A percentile compares a stretch with the other conserved stretches of the same genome.
phyloP scores from a whole-genome alignment of 2,888 invertebrate species.

The Eustalomyia histrio region DNA sequence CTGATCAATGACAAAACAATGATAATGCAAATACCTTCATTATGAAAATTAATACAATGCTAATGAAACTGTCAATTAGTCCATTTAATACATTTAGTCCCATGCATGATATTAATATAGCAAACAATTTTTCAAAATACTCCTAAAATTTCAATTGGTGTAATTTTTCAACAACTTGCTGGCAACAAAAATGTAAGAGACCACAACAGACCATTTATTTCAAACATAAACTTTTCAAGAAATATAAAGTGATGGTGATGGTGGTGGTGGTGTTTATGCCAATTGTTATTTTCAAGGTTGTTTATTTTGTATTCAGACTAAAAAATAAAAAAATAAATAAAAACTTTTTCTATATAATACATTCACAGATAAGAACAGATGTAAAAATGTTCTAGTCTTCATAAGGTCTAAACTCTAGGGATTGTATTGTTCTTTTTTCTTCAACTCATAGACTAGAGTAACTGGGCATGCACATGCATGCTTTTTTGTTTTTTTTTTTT shows the following conservation, averaged over 20 bases:
- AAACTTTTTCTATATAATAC: constrained; percentile 44
- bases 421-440: constrained; percentile 56
- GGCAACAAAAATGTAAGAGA: constrained; percentile 26
- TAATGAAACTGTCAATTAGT: no score
- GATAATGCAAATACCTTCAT: no score
- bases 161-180: constrained; percentile 74
- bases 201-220: constrained; percentile 54
- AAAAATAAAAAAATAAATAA: constrained; percentile 26
- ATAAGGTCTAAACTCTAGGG: constrained; percentile 56
- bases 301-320: constrained; percentile 57
- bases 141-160: constrained; percentile 74
- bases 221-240: constrained; percentile 53
- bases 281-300: constrained; percentile 69
- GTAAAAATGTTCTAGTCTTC: constrained; percentile 56
- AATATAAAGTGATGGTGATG: constrained; percentile 35
- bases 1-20: no score
- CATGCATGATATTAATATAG: background rate
- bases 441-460: constrained; percentile 20
- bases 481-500: no score
- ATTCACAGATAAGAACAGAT: constrained; percentile 59
- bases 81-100: no score
- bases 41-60: no score
- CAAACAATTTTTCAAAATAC: constrained; percentile 41
- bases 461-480: constrained; percentile 53
- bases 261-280: constrained; percentile 63